Conservation (phyloP, 2,797 vertebrate species). For the Sebastolobus alascanus region DNA sequence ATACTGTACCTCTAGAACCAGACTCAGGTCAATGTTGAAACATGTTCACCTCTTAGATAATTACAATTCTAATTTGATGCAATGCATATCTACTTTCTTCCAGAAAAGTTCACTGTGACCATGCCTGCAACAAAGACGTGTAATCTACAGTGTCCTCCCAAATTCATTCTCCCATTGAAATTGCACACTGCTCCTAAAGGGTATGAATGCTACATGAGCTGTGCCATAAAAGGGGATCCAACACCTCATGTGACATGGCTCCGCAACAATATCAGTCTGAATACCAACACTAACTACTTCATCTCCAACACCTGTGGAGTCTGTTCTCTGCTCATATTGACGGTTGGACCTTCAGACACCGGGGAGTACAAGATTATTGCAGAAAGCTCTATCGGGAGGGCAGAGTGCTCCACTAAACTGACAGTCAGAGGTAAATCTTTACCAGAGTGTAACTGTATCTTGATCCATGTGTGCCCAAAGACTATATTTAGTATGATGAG, state of each 20-base stretch:
- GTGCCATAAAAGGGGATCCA: conserved; percentile 90
- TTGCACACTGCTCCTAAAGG: conserved; percentile 89
- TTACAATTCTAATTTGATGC: not conserved
- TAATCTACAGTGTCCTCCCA: conserved; percentile 84
- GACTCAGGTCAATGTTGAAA: not conserved
- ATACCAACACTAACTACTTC: conserved; percentile 85
- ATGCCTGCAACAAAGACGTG: conserved; percentile 79
- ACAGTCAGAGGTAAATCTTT: conserved; percentile 87
- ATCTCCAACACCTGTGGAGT: conserved; percentile 92
- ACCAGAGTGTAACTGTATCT: not conserved
- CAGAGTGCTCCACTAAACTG: conserved; percentile 87
- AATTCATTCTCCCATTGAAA: conserved; percentile 90
- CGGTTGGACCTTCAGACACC: conserved; percentile 85
- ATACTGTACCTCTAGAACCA: not conserved
- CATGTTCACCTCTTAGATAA: not conserved
- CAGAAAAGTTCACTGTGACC: conserved; percentile 86
- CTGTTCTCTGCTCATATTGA: conserved; percentile 91
- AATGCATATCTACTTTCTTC: conserved; percentile 22
- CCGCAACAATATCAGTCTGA: conserved; percentile 87
- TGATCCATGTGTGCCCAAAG: no score
- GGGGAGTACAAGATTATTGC: conserved; percentile 90
- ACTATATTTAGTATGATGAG: no score
- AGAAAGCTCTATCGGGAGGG: conserved; percentile 86
- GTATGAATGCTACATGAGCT: conserved; percentile 95
- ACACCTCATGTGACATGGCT: conserved; percentile 92